Evolutionary conservation across 2,888 invertebrate species (phyloP).

Genomic region (Notocelia uddmanniana): DNA sequence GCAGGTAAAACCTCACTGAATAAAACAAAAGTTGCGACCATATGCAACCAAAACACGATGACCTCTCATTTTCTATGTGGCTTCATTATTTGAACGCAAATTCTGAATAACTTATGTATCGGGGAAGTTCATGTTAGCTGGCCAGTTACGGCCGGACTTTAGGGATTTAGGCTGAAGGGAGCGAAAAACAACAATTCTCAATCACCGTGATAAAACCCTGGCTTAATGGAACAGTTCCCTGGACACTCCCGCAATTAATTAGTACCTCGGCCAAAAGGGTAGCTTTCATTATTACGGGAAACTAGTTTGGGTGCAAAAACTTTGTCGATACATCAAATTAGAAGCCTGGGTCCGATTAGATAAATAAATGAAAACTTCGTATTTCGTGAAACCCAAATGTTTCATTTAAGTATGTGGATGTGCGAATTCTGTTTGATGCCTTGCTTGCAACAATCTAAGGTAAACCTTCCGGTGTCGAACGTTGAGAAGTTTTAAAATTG

Average conservation of each 20-base stretch:
- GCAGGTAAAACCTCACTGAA: constrained; percentile 73
- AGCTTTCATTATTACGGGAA: constrained; percentile 54
- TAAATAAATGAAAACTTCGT: background rate
- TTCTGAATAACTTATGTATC: constrained; percentile 18
- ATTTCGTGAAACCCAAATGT: background rate
- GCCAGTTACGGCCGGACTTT: constrained; percentile 69
- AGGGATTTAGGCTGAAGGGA: constrained; percentile 74
- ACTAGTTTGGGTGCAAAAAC: constrained; percentile 54
- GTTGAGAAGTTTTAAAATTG: no score
- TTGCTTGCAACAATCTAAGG: no score
- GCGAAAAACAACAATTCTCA: constrained; percentile 75
- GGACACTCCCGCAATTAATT: constrained; percentile 78
- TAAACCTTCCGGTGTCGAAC: no score
- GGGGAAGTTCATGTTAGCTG: constrained; percentile 54
- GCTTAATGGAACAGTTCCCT: constrained; percentile 79
- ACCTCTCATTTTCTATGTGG: constrained; percentile 51
- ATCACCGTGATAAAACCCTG: constrained; percentile 67
- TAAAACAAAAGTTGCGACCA: constrained; percentile 75
- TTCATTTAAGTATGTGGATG: background rate
- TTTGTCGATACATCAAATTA: constrained; percentile 48
- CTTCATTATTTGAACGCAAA: constrained; percentile 45
- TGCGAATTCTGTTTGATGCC: no score
- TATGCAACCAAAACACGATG: constrained; percentile 56
- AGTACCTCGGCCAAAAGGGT: constrained; percentile 65
- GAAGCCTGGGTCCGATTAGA: constrained; percentile 13